Evolutionary conservation across 2,113 vertebrate species (phyloP).

Genomic region (Aptenodytes patagonicus): DNA sequence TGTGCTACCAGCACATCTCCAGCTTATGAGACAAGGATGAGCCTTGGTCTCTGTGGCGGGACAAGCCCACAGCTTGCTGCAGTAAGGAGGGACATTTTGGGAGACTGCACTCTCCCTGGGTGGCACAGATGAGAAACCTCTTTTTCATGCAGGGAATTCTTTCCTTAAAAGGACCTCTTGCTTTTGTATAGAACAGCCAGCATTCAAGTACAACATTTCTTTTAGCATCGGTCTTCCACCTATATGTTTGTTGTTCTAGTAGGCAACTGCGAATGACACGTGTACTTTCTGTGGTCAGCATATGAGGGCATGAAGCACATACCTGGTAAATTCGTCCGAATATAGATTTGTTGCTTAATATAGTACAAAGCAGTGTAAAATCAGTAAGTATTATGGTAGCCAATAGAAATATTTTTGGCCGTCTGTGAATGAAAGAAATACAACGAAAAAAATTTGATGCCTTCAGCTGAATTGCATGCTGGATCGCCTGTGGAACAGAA

Average conservation of each 20-base stretch:
- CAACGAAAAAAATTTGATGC: neutral
- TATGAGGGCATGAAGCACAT: neutral
- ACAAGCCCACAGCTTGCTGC: neutral
- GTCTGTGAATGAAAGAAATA: neutral
- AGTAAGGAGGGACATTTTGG: neutral
- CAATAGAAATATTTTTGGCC: neutral
- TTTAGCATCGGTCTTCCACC: neutral
- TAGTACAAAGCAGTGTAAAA: neutral
- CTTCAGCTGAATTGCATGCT: neutral
- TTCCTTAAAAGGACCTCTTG: neutral
- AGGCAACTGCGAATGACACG: neutral
- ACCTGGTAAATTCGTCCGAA: neutral
- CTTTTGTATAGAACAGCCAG: neutral
- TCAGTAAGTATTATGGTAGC: neutral
- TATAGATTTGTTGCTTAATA: neutral
- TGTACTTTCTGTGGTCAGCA: neutral
- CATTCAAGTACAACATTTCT: neutral
- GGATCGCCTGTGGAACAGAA: neutral
- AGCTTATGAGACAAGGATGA: neutral
- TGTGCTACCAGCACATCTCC: neutral
- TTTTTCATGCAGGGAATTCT: neutral
- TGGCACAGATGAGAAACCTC: neutral
- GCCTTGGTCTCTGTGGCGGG: neutral
- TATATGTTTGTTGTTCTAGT: neutral
- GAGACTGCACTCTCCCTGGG: neutral